phyloP scores from a whole-genome alignment of 2,888 invertebrate genomes.

The Ryuthela nishihirai region DNA sequence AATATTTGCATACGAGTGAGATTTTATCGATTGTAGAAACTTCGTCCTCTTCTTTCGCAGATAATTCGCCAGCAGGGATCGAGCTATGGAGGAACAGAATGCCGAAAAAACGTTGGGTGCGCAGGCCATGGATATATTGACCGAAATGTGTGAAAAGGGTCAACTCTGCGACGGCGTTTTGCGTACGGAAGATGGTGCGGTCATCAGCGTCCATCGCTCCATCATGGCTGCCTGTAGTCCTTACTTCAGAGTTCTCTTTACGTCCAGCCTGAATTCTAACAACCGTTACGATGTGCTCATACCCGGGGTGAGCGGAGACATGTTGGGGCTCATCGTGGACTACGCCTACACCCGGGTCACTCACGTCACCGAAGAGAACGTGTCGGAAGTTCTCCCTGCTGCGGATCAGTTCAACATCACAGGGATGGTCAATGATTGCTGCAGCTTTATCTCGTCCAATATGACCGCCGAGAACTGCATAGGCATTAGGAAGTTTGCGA shows the following conservation, averaged over 20 bases:
- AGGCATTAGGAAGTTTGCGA: constrained; percentile 77
- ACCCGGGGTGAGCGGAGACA: constrained; percentile 70
- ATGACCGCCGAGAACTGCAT: constrained; percentile 75
- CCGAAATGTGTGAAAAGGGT: neutral
- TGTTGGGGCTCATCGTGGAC: constrained; percentile 72
- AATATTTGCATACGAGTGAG: too few relatives aligned
- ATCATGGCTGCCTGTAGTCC: constrained; percentile 83
- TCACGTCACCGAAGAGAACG: constrained; percentile 70
- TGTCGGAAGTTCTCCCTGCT: constrained; percentile 69
- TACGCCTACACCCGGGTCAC: constrained; percentile 80
- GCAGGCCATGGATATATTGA: neutral
- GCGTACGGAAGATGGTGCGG: constrained; percentile 13
- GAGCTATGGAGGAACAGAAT: too few relatives aligned
- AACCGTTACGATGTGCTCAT: constrained; percentile 67
- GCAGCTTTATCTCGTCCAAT: constrained; percentile 65
- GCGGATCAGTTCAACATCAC: constrained; percentile 85
- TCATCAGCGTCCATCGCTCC: constrained; percentile 54
- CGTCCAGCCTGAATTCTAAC: constrained; percentile 68
- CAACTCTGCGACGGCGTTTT: constrained; percentile 9
- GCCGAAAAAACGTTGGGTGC: too few relatives aligned
- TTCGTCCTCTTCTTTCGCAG: too few relatives aligned
- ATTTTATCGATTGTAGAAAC: too few relatives aligned
- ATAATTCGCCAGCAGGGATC: too few relatives aligned
- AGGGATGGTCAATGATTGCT: constrained; percentile 75
- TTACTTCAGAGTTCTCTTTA: constrained; percentile 84